Evolutionary conservation across 2,797 vertebrate genomes (phyloP).

Genomic region (Cossypha caffra): DNA sequence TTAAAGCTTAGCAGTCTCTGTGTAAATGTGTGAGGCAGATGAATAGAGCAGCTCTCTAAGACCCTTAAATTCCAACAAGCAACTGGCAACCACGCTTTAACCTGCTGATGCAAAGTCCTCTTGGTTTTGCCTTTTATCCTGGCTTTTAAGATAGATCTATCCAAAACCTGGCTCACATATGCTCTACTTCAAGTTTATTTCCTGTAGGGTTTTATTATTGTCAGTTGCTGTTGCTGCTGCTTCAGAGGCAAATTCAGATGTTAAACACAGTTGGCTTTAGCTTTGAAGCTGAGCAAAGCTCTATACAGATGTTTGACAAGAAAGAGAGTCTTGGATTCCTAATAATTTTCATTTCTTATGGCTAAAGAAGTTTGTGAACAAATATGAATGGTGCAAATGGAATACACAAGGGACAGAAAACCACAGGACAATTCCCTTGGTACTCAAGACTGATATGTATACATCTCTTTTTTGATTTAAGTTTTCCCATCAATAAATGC

Average conservation of each 20-base stretch:
- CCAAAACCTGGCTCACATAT: constrained; percentile 49
- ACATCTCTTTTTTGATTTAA: neutral
- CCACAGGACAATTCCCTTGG: neutral
- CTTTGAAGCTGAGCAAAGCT: constrained; percentile 61
- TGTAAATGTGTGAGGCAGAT: neutral
- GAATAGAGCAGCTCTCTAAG: neutral
- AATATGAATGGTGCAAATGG: neutral
- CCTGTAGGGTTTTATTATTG: constrained; percentile 25
- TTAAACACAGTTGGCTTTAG: neutral
- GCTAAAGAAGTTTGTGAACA: neutral
- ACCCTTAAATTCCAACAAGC: constrained; percentile 3
- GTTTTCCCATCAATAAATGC: neutral
- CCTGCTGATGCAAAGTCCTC: neutral
- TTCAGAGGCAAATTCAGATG: constrained; percentile 43
- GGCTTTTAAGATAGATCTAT: neutral
- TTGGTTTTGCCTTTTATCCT: constrained; percentile 33
- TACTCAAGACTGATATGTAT: neutral
- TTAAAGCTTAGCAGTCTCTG: neutral
- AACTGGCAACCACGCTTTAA: neutral
- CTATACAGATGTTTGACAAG: constrained; percentile 29
- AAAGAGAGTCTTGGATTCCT: neutral
- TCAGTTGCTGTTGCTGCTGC: constrained; percentile 5
- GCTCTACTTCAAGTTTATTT: neutral
- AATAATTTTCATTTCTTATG: neutral
- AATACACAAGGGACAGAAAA: neutral